Evolutionary conservation across 2,888 invertebrate genomes (phyloP).

Genomic region (Polia nebulosa): DNA sequence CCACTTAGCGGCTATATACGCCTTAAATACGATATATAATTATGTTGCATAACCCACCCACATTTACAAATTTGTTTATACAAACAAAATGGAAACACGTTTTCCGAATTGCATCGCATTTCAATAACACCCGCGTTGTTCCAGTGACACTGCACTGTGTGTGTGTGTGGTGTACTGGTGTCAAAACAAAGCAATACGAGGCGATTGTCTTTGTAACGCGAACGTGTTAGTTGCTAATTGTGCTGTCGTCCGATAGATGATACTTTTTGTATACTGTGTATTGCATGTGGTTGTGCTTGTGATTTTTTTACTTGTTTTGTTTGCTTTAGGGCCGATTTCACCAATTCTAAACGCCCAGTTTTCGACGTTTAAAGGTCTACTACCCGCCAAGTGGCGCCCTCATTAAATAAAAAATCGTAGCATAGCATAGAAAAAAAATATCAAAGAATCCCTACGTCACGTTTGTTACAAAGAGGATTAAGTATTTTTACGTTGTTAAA

Average conservation of each 20-base stretch:
- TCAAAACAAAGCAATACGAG: slow-evolving; percentile 58
- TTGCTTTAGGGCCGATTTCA: too few relatives aligned
- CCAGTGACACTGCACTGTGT: slow-evolving; percentile 4
- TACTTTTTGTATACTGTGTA: slow-evolving; percentile 27
- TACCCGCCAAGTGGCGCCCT: too few relatives aligned
- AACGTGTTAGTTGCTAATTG: slow-evolving; percentile 47
- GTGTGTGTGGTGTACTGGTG: slow-evolving; percentile 35
- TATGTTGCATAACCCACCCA: slow-evolving; percentile 30
- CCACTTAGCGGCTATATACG: too few relatives aligned
- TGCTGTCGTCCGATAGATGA: slow-evolving; percentile 36
- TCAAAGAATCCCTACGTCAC: too few relatives aligned
- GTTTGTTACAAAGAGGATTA: too few relatives aligned
- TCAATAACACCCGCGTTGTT: slow-evolving; percentile 61
- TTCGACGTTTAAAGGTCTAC: too few relatives aligned
- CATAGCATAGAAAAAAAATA: too few relatives aligned
- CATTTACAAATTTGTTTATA: slow-evolving; percentile 33
- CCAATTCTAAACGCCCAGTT: too few relatives aligned
- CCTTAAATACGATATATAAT: too few relatives aligned
- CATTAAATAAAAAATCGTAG: too few relatives aligned
- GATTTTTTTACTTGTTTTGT: too few relatives aligned
- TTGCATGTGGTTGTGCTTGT: not conserved
- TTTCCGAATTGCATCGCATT: slow-evolving; percentile 63
- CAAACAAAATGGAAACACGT: slow-evolving; percentile 46
- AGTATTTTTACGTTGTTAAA: too few relatives aligned
- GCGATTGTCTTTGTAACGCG: slow-evolving; percentile 52